A percentile compares a stretch with the other conserved stretches of the same genome.
Evolutionary conservation across 2,113 vertebrate species (phyloP).

Genomic region (rabbit (Oryctolagus cuniculus)): DNA sequence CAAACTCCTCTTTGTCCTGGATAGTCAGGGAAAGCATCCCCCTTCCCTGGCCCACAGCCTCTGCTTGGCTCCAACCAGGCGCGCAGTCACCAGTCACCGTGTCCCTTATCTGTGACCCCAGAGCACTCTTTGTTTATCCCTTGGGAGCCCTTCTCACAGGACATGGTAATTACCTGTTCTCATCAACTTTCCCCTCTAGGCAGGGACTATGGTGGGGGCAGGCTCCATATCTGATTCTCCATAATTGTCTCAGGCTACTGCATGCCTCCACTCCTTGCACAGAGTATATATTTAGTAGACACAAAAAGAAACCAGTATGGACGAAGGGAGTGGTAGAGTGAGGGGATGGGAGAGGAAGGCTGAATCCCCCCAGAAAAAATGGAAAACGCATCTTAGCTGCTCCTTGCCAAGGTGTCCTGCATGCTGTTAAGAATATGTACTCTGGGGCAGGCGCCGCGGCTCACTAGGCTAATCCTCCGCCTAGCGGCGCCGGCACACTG

Average conservation of each 20-base stretch:
- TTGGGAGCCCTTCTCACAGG: neutral
- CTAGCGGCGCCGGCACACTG: too few species aligned
- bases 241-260: neutral
- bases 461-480: too few species aligned
- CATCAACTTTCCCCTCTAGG: neutral
- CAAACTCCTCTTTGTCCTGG: neutral
- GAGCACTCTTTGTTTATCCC: neutral
- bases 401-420: neutral
- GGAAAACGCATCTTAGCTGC: neutral
- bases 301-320: neutral
- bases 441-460: too few species aligned
- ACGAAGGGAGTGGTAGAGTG: neutral
- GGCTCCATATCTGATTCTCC: neutral
- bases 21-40: neutral
- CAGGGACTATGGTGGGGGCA: fast-evolving
- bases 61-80: neutral
- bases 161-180: too few species aligned
- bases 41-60: neutral
- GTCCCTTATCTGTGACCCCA: neutral
- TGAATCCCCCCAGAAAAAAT: neutral
- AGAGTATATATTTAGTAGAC: neutral
- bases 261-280: neutral
- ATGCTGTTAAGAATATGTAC: neutral
- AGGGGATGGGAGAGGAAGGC: neutral
- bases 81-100: neutral